A percentile compares a stretch with the other conserved stretches of the same genome.
These are phyloP conservation scores for Dreissena rostriformis DNA, from an alignment of 1,140 invertebrate species.

Conservation along the genomic window DNA sequence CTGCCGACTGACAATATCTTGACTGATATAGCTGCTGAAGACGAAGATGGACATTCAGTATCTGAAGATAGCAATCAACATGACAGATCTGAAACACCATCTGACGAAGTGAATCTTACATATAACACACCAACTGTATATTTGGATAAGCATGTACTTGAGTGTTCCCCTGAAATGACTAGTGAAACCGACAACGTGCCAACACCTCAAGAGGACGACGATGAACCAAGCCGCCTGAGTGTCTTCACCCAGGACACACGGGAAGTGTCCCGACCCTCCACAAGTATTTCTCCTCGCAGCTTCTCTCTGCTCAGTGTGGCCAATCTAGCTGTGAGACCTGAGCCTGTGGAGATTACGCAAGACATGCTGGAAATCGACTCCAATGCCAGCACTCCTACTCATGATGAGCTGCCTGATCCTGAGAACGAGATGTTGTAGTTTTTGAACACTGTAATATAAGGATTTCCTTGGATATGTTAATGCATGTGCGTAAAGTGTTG, in stretches of 20 bases:
- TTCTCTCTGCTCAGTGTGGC: constrained; percentile 33
- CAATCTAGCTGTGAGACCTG: background rate
- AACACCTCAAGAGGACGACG: background rate
- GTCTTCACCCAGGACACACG: too few species aligned
- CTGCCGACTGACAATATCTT: background rate
- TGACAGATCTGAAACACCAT: background rate
- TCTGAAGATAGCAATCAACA: too few species aligned
- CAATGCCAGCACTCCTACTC: constrained; percentile 51
- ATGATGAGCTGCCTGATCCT: constrained; percentile 50
- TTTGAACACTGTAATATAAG: background rate
- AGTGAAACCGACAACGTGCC: background rate
- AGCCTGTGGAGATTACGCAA: constrained; percentile 23
- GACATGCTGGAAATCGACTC: constrained; percentile 49
- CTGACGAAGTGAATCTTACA: background rate
- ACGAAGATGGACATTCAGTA: too few species aligned
- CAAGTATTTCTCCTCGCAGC: constrained; percentile 4
- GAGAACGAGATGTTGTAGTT: background rate
- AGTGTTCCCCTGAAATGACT: background rate
- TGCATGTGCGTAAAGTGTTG: too few species aligned
- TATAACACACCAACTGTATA: background rate
- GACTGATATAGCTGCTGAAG: too few species aligned
- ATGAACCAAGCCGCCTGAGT: background rate
- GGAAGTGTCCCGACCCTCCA: too few species aligned
- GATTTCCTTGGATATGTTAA: too few species aligned
- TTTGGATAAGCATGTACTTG: constrained; percentile 17